Percentiles rank a stretch among this genome's conserved stretches.
Conservation (phyloP, 2,113 vertebrate genomes). For the human region GRCh38 chr15:92547001-92547500, state of each 20-base stretch:
- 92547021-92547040: background rate
- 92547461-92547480: background rate
- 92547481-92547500: background rate
- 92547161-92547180: background rate
- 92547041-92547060: background rate
- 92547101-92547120: background rate
- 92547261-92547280: background rate
- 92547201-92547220: background rate
- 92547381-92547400: background rate
- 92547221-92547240: background rate
- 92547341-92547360: background rate
- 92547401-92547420: background rate
- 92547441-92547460: background rate
- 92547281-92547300: background rate
- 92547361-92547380: background rate
- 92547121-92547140: background rate
- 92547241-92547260: background rate
- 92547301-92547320: background rate
- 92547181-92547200: background rate
- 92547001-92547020: background rate
- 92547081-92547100: background rate
- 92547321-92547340: background rate
- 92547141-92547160: background rate
- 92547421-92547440: background rate
- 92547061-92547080: background rate